phyloP scores from a whole-genome alignment of 2,888 invertebrate genomes.

The Andrena bicolor region DNA sequence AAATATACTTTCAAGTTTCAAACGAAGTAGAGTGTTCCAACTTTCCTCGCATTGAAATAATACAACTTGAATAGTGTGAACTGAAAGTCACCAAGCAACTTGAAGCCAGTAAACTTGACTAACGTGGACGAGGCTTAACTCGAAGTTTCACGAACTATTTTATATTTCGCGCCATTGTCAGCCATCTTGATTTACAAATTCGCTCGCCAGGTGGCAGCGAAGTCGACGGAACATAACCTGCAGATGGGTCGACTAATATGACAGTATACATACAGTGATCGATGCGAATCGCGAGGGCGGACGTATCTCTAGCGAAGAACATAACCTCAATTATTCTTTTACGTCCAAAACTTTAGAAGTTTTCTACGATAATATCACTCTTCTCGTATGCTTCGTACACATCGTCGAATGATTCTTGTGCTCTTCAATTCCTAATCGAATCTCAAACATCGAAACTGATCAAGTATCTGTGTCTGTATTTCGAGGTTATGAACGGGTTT shows the following conservation, averaged over 20 bases:
- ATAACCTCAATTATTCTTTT: conserved; percentile 37
- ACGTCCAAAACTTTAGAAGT: background rate
- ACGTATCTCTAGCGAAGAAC: background rate
- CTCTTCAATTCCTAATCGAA: background rate
- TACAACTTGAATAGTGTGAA: too few relatives aligned
- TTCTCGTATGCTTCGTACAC: conserved; percentile 28
- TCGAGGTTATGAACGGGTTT: conserved; percentile 51
- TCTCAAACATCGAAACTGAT: background rate
- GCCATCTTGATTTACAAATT: background rate
- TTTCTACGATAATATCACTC: background rate
- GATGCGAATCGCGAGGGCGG: background rate
- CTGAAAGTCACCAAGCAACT: too few relatives aligned
- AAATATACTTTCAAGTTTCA: too few relatives aligned
- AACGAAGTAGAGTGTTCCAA: too few relatives aligned
- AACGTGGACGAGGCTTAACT: too few relatives aligned
- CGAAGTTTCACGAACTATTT: too few relatives aligned
- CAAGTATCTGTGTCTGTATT: background rate
- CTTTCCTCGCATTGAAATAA: too few relatives aligned
- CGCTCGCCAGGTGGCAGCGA: background rate
- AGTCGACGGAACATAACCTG: background rate
- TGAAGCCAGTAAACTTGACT: too few relatives aligned
- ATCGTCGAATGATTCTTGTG: background rate
- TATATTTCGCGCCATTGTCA: background rate
- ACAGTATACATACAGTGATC: background rate
- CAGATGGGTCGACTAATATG: background rate